Percentiles rank a stretch among this genome's conserved stretches.
Evolutionary conservation across 2,113 vertebrate species (phyloP).

Genomic region (Cynocephalus volans): DNA sequence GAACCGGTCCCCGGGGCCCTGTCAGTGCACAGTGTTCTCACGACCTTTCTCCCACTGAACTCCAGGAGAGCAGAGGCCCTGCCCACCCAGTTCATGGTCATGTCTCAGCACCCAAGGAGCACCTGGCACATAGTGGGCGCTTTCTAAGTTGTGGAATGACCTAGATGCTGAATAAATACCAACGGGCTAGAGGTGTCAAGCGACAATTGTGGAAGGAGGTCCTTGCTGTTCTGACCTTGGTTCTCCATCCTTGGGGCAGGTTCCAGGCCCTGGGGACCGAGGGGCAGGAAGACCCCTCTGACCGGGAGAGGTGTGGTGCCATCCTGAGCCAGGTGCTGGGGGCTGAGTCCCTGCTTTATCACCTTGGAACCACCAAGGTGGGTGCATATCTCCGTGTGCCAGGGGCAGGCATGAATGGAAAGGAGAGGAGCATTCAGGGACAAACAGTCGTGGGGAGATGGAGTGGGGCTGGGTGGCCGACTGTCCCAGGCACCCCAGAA

Average conservation of each 20-base stretch:
- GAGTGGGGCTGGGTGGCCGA: background rate
- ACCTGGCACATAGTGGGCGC: background rate
- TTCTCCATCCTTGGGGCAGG: slow-evolving; percentile 83
- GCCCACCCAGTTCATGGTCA: accelerated
- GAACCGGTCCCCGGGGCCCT: background rate
- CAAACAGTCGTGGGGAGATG: too few relatives aligned
- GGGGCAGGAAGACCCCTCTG: slow-evolving; percentile 56
- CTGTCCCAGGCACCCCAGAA: background rate
- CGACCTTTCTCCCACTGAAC: background rate
- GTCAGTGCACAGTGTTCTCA: accelerated
- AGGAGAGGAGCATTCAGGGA: background rate
- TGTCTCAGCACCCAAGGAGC: background rate
- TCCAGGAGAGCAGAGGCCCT: background rate
- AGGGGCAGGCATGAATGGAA: too few relatives aligned
- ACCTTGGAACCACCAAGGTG: slow-evolving; percentile 95
- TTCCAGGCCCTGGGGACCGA: slow-evolving; percentile 89
- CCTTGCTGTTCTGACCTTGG: background rate
- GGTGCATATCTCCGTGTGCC: background rate
- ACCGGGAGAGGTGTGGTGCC: slow-evolving; percentile 87
- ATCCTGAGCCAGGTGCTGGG: slow-evolving; percentile 89
- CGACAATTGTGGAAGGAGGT: background rate
- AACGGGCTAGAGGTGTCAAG: accelerated
- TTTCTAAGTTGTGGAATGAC: background rate
- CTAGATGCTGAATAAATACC: background rate
- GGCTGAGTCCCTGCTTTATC: slow-evolving; percentile 89